Evolutionary conservation across 2,888 invertebrate genomes (phyloP).

Genomic region (Tipula confusa): DNA sequence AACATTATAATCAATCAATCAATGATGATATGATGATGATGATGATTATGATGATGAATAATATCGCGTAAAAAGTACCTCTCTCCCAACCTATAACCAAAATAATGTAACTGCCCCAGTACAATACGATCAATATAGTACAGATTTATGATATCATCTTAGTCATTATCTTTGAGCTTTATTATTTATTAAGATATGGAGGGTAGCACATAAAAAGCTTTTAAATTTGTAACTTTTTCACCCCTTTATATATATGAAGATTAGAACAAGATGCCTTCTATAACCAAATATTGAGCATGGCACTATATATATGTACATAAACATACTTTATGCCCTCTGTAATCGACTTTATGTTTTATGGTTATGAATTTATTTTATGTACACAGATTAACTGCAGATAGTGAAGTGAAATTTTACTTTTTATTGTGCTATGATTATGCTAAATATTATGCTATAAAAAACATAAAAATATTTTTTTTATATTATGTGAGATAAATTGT

Average conservation of each 20-base stretch:
- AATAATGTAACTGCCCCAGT: too few relatives aligned
- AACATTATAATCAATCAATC: slow-evolving; percentile 16
- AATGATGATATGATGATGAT: neutral
- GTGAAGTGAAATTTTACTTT: neutral
- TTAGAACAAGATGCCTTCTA: neutral
- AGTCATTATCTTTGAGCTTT: neutral
- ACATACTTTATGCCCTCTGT: neutral
- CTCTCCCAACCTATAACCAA: neutral
- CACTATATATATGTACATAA: too few relatives aligned
- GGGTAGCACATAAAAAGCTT: neutral
- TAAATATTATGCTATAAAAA: slow-evolving; percentile 14
- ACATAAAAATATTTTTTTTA: neutral
- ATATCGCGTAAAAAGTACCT: neutral
- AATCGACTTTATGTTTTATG: neutral
- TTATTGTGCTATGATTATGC: neutral
- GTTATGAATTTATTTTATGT: slow-evolving; percentile 12
- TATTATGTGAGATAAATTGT: slow-evolving; percentile 4
- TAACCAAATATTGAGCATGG: neutral
- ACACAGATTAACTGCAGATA: slow-evolving; percentile 20
- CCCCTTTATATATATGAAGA: neutral
- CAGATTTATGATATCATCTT: neutral
- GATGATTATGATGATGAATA: neutral
- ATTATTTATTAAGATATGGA: neutral
- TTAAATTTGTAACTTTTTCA: neutral
- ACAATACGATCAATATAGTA: neutral